Evolutionary conservation across 2,113 vertebrate species (phyloP).

Genomic region (Sturnus vulgaris): DNA sequence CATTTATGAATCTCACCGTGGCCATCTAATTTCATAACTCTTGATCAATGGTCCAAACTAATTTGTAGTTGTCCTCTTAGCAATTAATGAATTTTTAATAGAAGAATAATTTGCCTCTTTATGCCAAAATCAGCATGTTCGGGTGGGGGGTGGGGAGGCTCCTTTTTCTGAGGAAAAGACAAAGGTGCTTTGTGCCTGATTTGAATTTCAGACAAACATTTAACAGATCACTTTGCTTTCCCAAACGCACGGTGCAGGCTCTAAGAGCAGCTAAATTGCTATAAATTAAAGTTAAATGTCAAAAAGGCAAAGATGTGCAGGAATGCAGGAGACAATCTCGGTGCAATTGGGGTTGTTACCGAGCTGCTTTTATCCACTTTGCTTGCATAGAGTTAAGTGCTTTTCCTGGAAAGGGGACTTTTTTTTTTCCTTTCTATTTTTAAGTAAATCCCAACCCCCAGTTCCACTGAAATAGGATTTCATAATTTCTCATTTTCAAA

Average conservation of each 20-base stretch:
- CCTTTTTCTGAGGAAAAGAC: neutral
- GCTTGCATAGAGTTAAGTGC: constrained; percentile 47
- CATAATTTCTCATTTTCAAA: constrained; percentile 16
- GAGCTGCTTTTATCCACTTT: constrained; percentile 65
- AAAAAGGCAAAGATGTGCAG: constrained; percentile 64
- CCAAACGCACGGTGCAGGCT: neutral
- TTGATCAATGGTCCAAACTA: neutral
- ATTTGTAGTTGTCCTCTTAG: neutral
- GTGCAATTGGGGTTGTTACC: constrained; percentile 17
- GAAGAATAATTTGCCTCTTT: neutral
- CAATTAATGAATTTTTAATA: neutral
- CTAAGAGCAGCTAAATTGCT: constrained; percentile 64
- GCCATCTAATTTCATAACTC: neutral
- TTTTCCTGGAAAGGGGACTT: constrained; percentile 53
- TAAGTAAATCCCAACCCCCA: neutral
- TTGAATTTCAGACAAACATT: constrained; percentile 59
- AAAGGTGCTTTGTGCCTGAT: constrained; percentile 25
- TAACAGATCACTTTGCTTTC: constrained; percentile 49
- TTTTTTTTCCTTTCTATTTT: neutral
- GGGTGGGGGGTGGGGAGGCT: too few relatives aligned
- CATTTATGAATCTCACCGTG: neutral
- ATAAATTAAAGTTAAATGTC: constrained; percentile 72
- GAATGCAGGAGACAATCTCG: constrained; percentile 53
- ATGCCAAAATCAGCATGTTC: neutral
- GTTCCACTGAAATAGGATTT: neutral